These are phyloP conservation scores for Leptogaster cylindrica DNA, from an alignment of 2,888 invertebrate genomes.

Conservation along the genomic window DNA sequence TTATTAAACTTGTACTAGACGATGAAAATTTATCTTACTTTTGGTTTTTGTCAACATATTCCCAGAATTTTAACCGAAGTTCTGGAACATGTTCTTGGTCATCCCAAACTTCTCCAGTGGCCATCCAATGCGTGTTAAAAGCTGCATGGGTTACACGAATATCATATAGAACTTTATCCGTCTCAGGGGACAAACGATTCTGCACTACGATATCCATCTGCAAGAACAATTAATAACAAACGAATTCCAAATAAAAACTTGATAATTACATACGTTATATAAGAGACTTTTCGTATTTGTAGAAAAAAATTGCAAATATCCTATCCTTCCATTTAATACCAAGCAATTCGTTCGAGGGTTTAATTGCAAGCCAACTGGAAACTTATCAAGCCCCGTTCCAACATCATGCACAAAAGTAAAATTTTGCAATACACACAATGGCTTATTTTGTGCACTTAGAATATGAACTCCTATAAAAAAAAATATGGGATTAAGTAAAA, in stretches of 20 bases:
- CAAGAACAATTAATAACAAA: conserved; percentile 49
- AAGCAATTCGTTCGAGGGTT: conserved; percentile 72
- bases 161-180: conserved; percentile 67
- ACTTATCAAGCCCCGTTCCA: conserved; percentile 62
- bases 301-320: conserved; percentile 78
- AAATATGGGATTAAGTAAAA: background rate
- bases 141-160: conserved; percentile 72
- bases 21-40: conserved; percentile 62
- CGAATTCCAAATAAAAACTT: no score
- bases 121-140: conserved; percentile 76
- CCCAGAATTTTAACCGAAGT: conserved; percentile 78
- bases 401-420: conserved; percentile 67
- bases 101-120: conserved; percentile 70
- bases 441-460: conserved; percentile 64
- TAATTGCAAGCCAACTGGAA: conserved; percentile 60
- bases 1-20: no score
- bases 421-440: conserved; percentile 70
- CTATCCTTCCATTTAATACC: conserved; percentile 74
- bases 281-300: conserved; percentile 69
- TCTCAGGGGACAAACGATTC: conserved; percentile 73
- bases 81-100: conserved; percentile 68
- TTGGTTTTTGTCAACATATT: conserved; percentile 67
- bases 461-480: conserved; percentile 61
- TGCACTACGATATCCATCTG: conserved; percentile 75
- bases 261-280: conserved; percentile 69